Conservation (phyloP, 2,113 vertebrate genomes). For the Cercopithecus mona region DNA sequence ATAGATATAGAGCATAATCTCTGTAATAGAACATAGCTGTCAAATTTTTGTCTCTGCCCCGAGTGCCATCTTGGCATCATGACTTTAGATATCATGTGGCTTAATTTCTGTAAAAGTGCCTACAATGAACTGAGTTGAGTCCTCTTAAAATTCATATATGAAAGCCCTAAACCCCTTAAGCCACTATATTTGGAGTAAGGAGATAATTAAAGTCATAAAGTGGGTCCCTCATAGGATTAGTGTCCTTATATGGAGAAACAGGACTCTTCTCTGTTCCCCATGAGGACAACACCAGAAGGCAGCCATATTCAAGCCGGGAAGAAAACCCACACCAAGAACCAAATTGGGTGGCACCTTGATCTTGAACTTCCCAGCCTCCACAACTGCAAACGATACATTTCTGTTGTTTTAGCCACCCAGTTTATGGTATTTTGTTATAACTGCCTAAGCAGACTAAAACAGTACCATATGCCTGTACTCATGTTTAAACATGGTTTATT, state of each 20-base stretch:
- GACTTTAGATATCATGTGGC: background rate
- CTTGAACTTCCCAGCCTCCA: background rate
- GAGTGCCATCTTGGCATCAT: background rate
- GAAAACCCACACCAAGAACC: background rate
- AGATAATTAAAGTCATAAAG: background rate
- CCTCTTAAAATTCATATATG: background rate
- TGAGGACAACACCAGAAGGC: background rate
- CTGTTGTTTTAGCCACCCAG: background rate
- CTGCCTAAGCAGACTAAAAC: background rate
- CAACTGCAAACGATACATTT: background rate
- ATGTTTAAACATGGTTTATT: background rate
- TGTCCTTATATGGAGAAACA: background rate
- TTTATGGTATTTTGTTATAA: background rate
- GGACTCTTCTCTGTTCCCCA: background rate
- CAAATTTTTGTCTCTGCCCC: background rate
- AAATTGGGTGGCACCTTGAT: background rate
- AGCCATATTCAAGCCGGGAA: background rate
- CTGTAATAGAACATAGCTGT: background rate
- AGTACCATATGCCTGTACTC: background rate
- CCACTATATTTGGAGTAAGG: background rate
- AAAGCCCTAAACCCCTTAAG: background rate
- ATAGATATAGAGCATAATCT: background rate
- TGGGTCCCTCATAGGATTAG: rapidly evolving
- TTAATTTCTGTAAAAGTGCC: background rate
- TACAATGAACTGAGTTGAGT: background rate